phyloP scores from a whole-genome alignment of 2,113 vertebrate genomes.

The Ptychochromis oligacanthus region DNA sequence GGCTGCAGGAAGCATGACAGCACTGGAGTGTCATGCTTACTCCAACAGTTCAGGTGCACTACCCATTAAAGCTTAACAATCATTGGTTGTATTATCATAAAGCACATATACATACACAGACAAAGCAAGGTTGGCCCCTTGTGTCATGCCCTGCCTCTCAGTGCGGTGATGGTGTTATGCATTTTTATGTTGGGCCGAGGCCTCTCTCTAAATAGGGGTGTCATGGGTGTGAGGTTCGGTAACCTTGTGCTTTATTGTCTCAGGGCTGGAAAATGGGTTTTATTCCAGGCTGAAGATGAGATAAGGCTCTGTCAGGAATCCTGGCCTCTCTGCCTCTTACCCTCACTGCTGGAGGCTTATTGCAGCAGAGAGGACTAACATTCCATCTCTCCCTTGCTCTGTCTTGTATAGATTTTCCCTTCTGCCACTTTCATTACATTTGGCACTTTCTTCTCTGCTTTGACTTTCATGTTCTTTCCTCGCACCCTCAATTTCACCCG shows the following conservation, averaged over 20 bases:
- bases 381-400: conserved; percentile 52
- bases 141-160: conserved; percentile 48
- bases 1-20: background rate
- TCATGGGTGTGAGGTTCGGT: conserved; percentile 73
- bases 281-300: conserved; percentile 79
- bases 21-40: background rate
- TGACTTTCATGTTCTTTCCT: conserved; percentile 69
- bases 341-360: conserved; percentile 74
- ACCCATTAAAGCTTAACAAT: conserved; percentile 23
- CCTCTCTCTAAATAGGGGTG: conserved; percentile 76
- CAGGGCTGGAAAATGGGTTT: conserved; percentile 78
- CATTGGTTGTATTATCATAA: conserved; percentile 35
- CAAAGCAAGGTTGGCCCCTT: conserved; percentile 5
- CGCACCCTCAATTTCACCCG: conserved; percentile 53
- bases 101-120: conserved; percentile 21
- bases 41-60: background rate
- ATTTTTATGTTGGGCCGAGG: conserved; percentile 74
- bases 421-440: conserved; percentile 62
- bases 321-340: conserved; percentile 66
- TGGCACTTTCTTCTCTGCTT: conserved; percentile 60
- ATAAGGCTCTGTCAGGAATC: conserved; percentile 78
- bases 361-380: conserved; percentile 67
- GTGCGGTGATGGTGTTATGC: conserved; percentile 59
- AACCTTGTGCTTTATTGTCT: conserved; percentile 81
- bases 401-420: conserved; percentile 67